A percentile compares a stretch with the other conserved stretches of the same genome.
phyloP scores from a whole-genome alignment of 2,113 vertebrate genomes.

The Periophthalmodon schlosseri region DNA sequence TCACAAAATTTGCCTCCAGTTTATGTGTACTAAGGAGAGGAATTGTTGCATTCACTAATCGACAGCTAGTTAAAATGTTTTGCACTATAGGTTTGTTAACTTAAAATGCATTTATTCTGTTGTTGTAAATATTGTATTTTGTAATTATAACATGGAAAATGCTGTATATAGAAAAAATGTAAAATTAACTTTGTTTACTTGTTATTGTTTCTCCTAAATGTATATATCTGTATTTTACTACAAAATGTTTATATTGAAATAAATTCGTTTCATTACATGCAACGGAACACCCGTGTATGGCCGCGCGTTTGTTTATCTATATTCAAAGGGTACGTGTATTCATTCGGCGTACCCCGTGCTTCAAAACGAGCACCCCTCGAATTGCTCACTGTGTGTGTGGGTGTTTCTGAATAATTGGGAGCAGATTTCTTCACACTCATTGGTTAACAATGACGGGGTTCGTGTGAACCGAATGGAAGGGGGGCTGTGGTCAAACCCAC shows the following conservation, averaged over 20 bases:
- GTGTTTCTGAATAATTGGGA: slow-evolving; percentile 68
- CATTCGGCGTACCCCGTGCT: neutral
- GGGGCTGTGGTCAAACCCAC: slow-evolving; percentile 66
- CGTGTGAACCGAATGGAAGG: slow-evolving; percentile 62
- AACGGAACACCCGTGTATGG: neutral
- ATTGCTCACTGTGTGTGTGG: slow-evolving; percentile 47
- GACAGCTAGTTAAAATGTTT: slow-evolving; percentile 6
- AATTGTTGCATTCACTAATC: neutral
- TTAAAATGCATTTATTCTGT: slow-evolving; percentile 13
- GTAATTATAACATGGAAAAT: slow-evolving; percentile 34
- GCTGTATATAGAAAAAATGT: slow-evolving; percentile 35
- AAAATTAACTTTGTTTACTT: slow-evolving; percentile 1
- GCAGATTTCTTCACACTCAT: slow-evolving; percentile 63
- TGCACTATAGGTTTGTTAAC: slow-evolving; percentile 34
- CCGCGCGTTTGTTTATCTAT: accelerated
- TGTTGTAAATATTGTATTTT: slow-evolving; percentile 33
- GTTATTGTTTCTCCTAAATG: neutral
- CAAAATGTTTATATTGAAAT: neutral
- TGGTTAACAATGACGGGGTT: slow-evolving; percentile 60
- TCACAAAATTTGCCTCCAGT: neutral
- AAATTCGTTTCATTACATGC: neutral
- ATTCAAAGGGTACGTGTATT: accelerated
- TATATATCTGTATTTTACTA: neutral
- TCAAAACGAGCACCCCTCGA: slow-evolving; percentile 46
- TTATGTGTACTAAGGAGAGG: neutral